These are phyloP conservation scores for Virgularia gustaviana DNA, from an alignment of 92 coral and sea anemone species.

Conservation along the genomic window DNA sequence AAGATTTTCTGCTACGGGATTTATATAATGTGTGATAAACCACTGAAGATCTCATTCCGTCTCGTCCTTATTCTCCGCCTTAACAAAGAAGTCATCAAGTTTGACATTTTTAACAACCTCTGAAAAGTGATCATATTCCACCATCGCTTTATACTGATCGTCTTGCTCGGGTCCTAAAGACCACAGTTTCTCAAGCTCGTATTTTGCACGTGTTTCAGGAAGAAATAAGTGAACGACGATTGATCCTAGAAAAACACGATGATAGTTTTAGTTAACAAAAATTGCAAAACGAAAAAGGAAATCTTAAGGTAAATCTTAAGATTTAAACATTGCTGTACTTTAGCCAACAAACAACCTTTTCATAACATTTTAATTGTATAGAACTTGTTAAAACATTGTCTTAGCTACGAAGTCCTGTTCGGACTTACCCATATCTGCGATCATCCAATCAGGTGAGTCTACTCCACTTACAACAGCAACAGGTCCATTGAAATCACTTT, in stretches of 20 bases:
- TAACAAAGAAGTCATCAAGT: slow-evolving; percentile 30
- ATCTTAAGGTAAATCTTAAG: too few relatives aligned
- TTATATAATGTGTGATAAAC: too few relatives aligned
- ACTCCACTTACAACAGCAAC: slow-evolving; percentile 76
- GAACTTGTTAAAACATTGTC: neutral
- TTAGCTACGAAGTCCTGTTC: neutral
- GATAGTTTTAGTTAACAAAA: too few relatives aligned
- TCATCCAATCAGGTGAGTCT: slow-evolving; percentile 82
- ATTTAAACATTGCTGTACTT: too few relatives aligned
- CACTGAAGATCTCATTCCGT: too few relatives aligned
- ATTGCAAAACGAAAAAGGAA: too few relatives aligned
- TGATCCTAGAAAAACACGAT: slow-evolving; percentile 53
- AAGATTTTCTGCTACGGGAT: too few relatives aligned
- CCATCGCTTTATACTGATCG: slow-evolving; percentile 73
- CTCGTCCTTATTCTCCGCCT: neutral
- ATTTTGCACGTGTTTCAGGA: slow-evolving; percentile 73
- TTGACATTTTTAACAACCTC: slow-evolving; percentile 40
- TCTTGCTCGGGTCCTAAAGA: slow-evolving; percentile 83
- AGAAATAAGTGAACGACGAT: slow-evolving; percentile 88
- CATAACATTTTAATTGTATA: neutral
- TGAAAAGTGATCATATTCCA: slow-evolving; percentile 60
- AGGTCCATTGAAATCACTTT: slow-evolving; percentile 11
- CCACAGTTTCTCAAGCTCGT: slow-evolving; percentile 97
- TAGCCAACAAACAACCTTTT: too few relatives aligned
- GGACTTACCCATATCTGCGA: slow-evolving; percentile 77